Evolutionary conservation across 2,888 invertebrate genomes (phyloP), one percentile per base, ranked within the genome.

Genomic region (Oithona nana): DNA sequence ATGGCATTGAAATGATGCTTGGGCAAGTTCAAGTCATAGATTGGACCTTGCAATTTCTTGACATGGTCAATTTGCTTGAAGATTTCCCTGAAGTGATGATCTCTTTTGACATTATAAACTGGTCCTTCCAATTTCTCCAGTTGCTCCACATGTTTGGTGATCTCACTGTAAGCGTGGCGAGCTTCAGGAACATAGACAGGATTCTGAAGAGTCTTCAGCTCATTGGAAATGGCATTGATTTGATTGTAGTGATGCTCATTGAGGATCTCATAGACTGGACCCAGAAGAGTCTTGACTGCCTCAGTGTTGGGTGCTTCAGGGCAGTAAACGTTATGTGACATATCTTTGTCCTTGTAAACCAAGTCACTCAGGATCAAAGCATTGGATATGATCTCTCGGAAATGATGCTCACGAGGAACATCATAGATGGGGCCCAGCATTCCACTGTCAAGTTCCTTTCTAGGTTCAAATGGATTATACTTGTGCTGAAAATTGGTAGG

Each of bases 341-440:
- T 49, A 59, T 59, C 59, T 1, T 22, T 24, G 3, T 59, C 59
- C 24, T 16, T 24, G 11, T 20, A 24, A 26, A 20, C 13, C 39
- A 59, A 24, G 28, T 59, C 62, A 30, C 30, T 49, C 3, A 62
- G 20, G 20, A 29, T 26, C n/a, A 54, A 29, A 56, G 62, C 56
- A 62, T 62, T 54, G 11, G 56, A 54, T n/a, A 62, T 39, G 11
- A 62, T 56, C 28, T 62, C 62, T 11, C 62, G 13, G 29, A 54
- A 62, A 13, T 52, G 62, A 39, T 62, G 62, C 20, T 62, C 62
- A 62, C 57, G 62, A 26, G 56, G 56, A 20, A 62, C 62, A 31
- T 57, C 31, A 28, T 62, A 62, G 13, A 62, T 28, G 13, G 62
- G 62, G 8, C 62, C 56, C 20, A 30, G 30, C 1, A 62, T 54